These are phyloP conservation scores for Norana najaformis DNA, from an alignment of 2,888 invertebrate genomes.

Conservation along the genomic window DNA sequence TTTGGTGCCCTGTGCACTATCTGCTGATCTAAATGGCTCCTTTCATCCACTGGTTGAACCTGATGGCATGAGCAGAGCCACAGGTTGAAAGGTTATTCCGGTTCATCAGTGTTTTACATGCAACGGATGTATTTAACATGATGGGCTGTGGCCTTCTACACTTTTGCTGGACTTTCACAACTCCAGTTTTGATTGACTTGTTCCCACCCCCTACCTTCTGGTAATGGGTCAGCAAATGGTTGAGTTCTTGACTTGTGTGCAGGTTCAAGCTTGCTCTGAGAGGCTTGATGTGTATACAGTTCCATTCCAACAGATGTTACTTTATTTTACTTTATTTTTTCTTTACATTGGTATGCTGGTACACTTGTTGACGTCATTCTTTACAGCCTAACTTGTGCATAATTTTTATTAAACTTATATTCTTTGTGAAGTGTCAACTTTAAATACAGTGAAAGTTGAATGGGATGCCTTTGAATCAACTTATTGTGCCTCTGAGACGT, in stretches of 20 bases:
- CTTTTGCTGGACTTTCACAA: neutral
- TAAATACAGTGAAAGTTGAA: neutral
- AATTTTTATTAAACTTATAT: neutral
- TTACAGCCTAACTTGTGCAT: no score
- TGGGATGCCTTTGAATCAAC: neutral
- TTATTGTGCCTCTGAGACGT: neutral
- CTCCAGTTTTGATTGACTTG: neutral
- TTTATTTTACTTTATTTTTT: no score
- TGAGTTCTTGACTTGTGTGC: slow-evolving; percentile 1
- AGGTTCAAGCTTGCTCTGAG: neutral
- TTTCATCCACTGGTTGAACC: neutral
- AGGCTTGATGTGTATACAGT: neutral
- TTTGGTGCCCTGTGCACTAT: neutral
- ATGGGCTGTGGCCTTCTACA: neutral
- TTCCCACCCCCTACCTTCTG: no score
- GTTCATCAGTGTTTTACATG: neutral
- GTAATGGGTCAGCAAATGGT: no score
- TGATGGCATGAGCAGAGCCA: neutral
- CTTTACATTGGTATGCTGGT: no score
- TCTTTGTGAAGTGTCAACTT: neutral
- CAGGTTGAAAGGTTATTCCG: neutral
- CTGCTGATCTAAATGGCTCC: neutral
- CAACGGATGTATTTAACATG: neutral
- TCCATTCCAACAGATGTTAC: neutral
- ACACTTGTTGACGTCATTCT: no score